Evolutionary conservation across 2,113 vertebrate species (phyloP).

Genomic region (Oreotrochilus melanogaster): DNA sequence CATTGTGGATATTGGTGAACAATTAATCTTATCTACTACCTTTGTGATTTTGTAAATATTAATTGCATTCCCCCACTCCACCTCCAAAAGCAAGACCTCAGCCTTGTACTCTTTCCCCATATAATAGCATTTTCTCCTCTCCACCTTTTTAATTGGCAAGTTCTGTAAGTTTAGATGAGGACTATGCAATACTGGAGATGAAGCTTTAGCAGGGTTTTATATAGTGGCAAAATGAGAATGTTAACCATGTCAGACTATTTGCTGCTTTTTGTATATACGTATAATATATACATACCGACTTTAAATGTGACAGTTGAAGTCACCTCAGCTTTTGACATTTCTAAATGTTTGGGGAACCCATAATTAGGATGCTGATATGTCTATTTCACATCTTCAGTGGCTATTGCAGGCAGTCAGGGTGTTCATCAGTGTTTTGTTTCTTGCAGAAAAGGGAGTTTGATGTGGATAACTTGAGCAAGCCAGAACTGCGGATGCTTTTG

Average conservation of each 20-base stretch:
- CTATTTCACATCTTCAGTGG: not conserved
- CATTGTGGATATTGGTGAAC: not conserved
- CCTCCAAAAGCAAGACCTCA: not conserved
- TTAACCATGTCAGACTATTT: not conserved
- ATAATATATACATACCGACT: not conserved
- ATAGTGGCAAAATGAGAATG: not conserved
- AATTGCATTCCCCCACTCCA: not conserved
- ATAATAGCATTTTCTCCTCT: not conserved
- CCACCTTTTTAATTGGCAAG: not conserved
- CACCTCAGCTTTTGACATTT: not conserved
- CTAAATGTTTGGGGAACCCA: not conserved
- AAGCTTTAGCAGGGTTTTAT: not conserved
- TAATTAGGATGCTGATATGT: not conserved
- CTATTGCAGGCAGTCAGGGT: not conserved
- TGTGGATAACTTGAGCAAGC: slow-evolving; percentile 95
- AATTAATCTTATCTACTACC: not conserved
- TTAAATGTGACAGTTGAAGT: not conserved
- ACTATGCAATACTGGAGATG: not conserved
- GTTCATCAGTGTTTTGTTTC: slow-evolving; percentile 50
- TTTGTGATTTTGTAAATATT: not conserved
- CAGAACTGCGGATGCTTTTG: slow-evolving; percentile 92
- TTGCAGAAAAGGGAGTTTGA: slow-evolving; percentile 95
- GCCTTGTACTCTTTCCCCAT: not conserved
- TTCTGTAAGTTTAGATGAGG: not conserved
- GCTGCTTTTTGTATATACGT: not conserved